phyloP scores from a whole-genome alignment of 1,140 invertebrate genomes.

The Sarcophaga peregrina region DNA sequence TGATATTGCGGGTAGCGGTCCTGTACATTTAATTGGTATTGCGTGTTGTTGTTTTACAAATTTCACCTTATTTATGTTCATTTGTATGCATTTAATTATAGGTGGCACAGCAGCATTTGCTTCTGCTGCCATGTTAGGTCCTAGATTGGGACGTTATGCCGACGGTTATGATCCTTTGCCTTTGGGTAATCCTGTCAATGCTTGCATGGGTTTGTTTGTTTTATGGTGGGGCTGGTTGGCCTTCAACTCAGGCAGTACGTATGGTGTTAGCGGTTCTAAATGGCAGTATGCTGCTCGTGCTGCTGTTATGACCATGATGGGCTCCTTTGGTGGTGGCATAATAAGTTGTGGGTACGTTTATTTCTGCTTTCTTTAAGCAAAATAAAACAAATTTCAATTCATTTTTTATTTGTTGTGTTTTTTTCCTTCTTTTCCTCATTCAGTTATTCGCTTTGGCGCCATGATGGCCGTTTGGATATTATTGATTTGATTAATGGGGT shows the following conservation, averaged over 20 bases:
- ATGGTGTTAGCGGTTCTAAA: constrained; percentile 76
- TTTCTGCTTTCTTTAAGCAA: neutral
- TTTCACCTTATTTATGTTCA: constrained; percentile 6
- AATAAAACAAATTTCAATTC: neutral
- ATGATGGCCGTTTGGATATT: constrained; percentile 81
- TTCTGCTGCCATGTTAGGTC: constrained; percentile 89
- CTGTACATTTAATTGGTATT: constrained; percentile 88
- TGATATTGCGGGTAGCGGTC: constrained; percentile 91
- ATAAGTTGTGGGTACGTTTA: constrained; percentile 73
- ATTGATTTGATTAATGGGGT: constrained; percentile 90
- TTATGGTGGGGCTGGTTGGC: constrained; percentile 95
- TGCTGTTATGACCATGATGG: constrained; percentile 89
- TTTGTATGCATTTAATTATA: constrained; percentile 31
- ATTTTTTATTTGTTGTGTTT: neutral
- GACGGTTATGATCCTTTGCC: constrained; percentile 79
- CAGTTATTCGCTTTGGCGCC: constrained; percentile 74
- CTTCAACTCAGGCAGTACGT: constrained; percentile 92
- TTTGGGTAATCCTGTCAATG: constrained; percentile 89
- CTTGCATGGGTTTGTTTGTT: constrained; percentile 91
- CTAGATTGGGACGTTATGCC: constrained; percentile 87
- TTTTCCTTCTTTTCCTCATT: neutral
- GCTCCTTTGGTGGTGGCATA: constrained; percentile 87
- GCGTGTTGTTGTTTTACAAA: neutral
- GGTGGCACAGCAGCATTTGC: constrained; percentile 78
- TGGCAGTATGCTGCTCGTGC: constrained; percentile 86